Conservation (phyloP, 2,888 invertebrate species). For the Andrena trimmerana region DNA sequence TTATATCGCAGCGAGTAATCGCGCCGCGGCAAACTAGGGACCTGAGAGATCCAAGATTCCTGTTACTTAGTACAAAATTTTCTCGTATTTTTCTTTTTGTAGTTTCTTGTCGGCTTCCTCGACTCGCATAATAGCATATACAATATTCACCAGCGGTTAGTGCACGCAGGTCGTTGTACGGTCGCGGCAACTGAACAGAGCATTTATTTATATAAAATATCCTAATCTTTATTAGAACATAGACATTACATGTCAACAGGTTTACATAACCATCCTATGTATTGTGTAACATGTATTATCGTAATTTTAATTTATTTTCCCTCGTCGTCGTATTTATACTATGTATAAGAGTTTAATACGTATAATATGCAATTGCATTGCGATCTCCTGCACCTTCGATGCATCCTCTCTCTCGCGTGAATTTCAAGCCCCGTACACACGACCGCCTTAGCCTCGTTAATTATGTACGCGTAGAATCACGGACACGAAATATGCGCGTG, state of each 20-base stretch:
- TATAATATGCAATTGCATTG: conserved; percentile 70
- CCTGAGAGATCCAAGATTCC: conserved; percentile 38
- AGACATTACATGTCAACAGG: conserved; percentile 81
- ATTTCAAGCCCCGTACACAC: conserved; percentile 68
- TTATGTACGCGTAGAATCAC: conserved; percentile 18
- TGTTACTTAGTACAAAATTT: conserved; percentile 24
- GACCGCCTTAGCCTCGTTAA: conserved; percentile 51
- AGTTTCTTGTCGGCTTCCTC: neutral
- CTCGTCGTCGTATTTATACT: conserved; percentile 71
- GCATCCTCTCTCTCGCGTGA: conserved; percentile 51
- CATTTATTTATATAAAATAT: conserved; percentile 80
- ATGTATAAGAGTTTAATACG: conserved; percentile 74
- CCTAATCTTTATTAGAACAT: conserved; percentile 82
- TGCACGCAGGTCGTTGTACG: conserved; percentile 7
- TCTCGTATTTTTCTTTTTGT: neutral
- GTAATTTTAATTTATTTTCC: conserved; percentile 70
- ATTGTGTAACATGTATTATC: conserved; percentile 68
- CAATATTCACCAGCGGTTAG: too few species aligned
- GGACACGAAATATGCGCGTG: neutral
- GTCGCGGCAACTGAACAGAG: conserved; percentile 30
- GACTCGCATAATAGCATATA: too few species aligned
- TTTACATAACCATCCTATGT: conserved; percentile 78
- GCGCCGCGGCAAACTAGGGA: conserved; percentile 32
- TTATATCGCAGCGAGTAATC: conserved; percentile 5
- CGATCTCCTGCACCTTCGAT: conserved; percentile 52